phyloP scores from a whole-genome alignment of 2,113 vertebrate genomes.

The Oncorhynchus masou region DNA sequence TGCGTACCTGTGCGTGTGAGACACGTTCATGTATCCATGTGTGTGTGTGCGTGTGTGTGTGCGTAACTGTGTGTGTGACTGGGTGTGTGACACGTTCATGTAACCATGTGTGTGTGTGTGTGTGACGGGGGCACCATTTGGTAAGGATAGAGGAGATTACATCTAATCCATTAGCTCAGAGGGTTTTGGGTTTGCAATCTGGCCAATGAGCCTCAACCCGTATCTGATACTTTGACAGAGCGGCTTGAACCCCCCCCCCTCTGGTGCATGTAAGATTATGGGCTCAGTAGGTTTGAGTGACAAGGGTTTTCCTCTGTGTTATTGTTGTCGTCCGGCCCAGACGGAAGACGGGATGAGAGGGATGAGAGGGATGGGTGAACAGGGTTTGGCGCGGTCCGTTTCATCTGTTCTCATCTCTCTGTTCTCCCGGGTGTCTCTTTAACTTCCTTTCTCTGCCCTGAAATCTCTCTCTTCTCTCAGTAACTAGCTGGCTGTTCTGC shows the following conservation, averaged over 20 bases:
- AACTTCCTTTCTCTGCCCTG: slow-evolving; percentile 25
- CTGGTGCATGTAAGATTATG: background rate
- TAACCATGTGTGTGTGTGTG: background rate
- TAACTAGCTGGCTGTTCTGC: slow-evolving; percentile 29
- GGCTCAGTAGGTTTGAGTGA: slow-evolving; percentile 29
- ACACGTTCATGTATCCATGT: too few species aligned
- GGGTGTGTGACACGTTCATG: background rate
- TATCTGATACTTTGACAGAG: slow-evolving; percentile 19
- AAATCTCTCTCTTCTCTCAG: background rate
- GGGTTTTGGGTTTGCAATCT: background rate
- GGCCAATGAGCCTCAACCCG: slow-evolving; percentile 13
- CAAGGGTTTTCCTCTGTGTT: slow-evolving; percentile 32
- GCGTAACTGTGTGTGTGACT: background rate
- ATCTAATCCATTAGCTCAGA: slow-evolving; percentile 17
- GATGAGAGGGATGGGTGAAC: slow-evolving; percentile 18
- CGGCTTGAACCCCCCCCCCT: slow-evolving; percentile 8
- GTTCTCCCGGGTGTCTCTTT: slow-evolving; percentile 1
- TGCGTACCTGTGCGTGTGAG: too few species aligned
- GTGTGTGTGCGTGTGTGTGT: background rate
- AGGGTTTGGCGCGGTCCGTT: background rate
- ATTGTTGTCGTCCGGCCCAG: slow-evolving; percentile 59
- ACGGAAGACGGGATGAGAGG: slow-evolving; percentile 57
- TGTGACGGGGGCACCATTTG: background rate
- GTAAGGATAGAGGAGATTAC: slow-evolving; percentile 16
- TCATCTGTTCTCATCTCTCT: slow-evolving; percentile 16